Conservation (phyloP, 2,888 invertebrate genomes). For the Luperina nickerlii region DNA sequence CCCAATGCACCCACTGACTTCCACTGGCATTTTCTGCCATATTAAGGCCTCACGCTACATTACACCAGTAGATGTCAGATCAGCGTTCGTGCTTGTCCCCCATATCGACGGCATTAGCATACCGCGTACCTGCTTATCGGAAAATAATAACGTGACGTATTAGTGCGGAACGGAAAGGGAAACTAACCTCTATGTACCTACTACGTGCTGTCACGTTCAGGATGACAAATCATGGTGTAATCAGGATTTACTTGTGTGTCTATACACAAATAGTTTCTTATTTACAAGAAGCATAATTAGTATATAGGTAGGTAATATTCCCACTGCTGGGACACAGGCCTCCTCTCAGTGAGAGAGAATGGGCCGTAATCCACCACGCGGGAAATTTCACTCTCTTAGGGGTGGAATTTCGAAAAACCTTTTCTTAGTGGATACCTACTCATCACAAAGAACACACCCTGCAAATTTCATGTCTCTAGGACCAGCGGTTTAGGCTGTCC, state of each 20-base stretch:
- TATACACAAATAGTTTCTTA: neutral
- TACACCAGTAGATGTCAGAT: conserved; percentile 25
- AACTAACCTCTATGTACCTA: conserved; percentile 9
- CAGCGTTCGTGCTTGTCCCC: conserved; percentile 49
- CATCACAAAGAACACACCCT: too few relatives aligned
- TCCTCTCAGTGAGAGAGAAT: too few relatives aligned
- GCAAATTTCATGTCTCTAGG: too few relatives aligned
- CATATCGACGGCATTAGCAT: conserved; percentile 53
- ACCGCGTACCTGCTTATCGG: conserved; percentile 34
- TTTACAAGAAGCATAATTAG: neutral
- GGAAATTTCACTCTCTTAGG: too few relatives aligned
- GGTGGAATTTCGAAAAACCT: too few relatives aligned
- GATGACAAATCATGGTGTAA: neutral
- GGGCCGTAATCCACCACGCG: too few relatives aligned
- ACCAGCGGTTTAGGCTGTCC: too few relatives aligned
- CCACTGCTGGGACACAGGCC: too few relatives aligned
- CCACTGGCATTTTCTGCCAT: neutral
- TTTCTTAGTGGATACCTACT: too few relatives aligned
- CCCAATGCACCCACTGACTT: conserved; percentile 17
- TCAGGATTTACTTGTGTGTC: neutral
- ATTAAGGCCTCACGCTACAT: conserved; percentile 42
- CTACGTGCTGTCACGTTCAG: neutral
- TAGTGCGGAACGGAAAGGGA: conserved; percentile 46
- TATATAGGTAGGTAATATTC: too few relatives aligned
- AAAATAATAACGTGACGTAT: conserved; percentile 50